A percentile compares a stretch with the other conserved stretches of the same genome.
Conservation (phyloP, 2,113 vertebrate genomes). For the Rhinichthys klamathensis region DNA sequence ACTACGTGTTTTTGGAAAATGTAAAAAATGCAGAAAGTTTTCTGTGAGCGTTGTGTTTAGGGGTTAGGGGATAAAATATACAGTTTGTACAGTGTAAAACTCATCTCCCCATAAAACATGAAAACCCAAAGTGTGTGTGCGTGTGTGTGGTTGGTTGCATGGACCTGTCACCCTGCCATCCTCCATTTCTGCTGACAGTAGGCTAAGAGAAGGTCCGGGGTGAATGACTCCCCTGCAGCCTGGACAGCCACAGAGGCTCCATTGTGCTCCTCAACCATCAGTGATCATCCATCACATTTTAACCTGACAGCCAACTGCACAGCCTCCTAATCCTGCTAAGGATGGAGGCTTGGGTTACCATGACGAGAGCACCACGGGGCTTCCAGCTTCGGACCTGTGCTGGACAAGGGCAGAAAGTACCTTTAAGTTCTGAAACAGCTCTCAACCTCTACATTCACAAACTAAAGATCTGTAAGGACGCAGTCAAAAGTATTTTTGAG, state of each 20-base stretch:
- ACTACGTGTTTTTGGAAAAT: no score
- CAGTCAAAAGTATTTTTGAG: not conserved
- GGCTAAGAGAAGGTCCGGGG: constrained; percentile 68
- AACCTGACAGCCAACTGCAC: constrained; percentile 85
- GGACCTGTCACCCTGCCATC: constrained; percentile 35
- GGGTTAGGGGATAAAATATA: no score
- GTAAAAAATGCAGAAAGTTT: no score
- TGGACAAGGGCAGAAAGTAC: not conserved
- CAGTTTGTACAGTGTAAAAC: no score
- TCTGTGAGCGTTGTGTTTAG: no score
- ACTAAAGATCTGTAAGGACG: not conserved
- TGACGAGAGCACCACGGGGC: constrained; percentile 49
- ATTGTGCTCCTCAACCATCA: constrained; percentile 87
- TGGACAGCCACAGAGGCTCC: constrained; percentile 75
- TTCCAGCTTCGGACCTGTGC: not conserved
- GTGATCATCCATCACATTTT: constrained; percentile 86
- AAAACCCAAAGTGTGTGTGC: not conserved
- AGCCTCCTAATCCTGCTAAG: constrained; percentile 70
- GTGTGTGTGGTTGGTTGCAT: constrained; percentile 50
- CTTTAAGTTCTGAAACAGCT: not conserved
- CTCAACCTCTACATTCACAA: not conserved
- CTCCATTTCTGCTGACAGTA: constrained; percentile 74
- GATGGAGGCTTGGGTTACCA: constrained; percentile 53
- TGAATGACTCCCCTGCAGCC: constrained; percentile 77
- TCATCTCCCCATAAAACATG: no score